These are phyloP conservation scores for Platalea minor DNA, from an alignment of 2,797 vertebrate species.

Conservation along the genomic window DNA sequence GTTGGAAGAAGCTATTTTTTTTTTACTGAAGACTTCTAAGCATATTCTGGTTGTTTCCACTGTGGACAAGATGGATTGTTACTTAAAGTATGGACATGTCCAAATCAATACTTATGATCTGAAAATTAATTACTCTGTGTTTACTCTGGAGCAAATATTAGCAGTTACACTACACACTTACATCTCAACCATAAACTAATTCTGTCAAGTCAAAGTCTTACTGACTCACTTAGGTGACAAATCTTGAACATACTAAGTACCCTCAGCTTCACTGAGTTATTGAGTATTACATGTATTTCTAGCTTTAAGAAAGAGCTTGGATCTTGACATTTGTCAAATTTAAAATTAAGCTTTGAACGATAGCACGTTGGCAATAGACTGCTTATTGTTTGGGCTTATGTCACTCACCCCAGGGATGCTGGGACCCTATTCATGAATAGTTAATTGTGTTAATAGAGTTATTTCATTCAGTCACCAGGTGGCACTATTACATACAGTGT, in stretches of 20 bases:
- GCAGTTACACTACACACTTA: conserved; percentile 31
- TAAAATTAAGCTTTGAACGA: neutral
- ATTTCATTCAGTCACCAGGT: conserved; percentile 22
- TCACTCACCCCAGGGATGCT: neutral
- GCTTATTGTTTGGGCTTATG: neutral
- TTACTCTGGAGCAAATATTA: conserved; percentile 18
- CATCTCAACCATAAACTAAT: conserved; percentile 36
- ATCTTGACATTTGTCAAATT: neutral
- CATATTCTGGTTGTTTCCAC: conserved; percentile 13
- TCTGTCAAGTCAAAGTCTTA: neutral
- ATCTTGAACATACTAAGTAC: neutral
- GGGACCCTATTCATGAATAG: neutral
- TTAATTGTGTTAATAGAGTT: neutral
- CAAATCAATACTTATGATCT: conserved; percentile 48
- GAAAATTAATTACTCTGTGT: conserved; percentile 34
- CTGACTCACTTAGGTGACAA: neutral
- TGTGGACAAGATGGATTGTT: conserved; percentile 1
- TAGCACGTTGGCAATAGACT: neutral
- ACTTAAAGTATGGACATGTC: conserved; percentile 13
- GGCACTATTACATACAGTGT: conserved; percentile 10
- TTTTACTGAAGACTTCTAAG: conserved; percentile 11
- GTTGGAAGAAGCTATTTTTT: conserved; percentile 12
- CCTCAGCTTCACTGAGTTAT: neutral
- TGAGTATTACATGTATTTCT: neutral
- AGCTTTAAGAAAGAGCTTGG: neutral